Base-by-base conservation (phyloP, 37 sponge, comb jelly and placozoan genomes). In the Hormiphora californensis region DNA sequence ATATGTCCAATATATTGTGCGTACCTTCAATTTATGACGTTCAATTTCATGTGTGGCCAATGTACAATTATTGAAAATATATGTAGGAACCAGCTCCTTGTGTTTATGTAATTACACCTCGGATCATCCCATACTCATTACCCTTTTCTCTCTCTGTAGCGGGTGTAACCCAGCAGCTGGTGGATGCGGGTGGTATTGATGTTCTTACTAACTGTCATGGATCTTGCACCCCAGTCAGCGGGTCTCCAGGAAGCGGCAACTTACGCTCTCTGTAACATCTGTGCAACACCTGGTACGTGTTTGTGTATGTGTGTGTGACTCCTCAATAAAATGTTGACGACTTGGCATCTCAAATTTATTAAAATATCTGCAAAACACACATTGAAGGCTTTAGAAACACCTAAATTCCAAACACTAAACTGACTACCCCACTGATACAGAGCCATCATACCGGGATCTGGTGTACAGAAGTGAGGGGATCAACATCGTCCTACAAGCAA, bases 381-480 rank as follows among this genome's bases (percentile, higher is more conserved):
- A 46, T 12, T 46, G 8, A 8, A 46, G 51, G 8, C 8, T 46
- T 46, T 46, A 17, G 11, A 46, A 46, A 17, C 51, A 17, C 12
- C 8, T 46, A 46, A 46, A 46, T 46, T 17, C 12, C 51, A 17
- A 17, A 46, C 51, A n/a, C n/a, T n/a, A n/a, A n/a, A n/a, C n/a
- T n/a, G n/a, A n/a, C n/a, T n/a, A n/a, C n/a, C n/a, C n/a, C n/a
- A n/a, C n/a, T n/a, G n/a, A n/a, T 25, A 3, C 81, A 40, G 81
- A 73, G 25, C 81, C 81, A 4, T 73, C 81, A 3, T 73, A 73
- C 23, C 81, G 81, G 7, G 81, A 73, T 43, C 40, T 73, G 81
- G 81, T 73, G 81, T 73, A 73, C 46, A 27, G 81, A 25, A 73
- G 81, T 40, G 81, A 73, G 81, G 81, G 81, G 17, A 73, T 73